Base-by-base conservation (phyloP, 2,113 vertebrate genomes). In the Albula glossodonta region DNA sequence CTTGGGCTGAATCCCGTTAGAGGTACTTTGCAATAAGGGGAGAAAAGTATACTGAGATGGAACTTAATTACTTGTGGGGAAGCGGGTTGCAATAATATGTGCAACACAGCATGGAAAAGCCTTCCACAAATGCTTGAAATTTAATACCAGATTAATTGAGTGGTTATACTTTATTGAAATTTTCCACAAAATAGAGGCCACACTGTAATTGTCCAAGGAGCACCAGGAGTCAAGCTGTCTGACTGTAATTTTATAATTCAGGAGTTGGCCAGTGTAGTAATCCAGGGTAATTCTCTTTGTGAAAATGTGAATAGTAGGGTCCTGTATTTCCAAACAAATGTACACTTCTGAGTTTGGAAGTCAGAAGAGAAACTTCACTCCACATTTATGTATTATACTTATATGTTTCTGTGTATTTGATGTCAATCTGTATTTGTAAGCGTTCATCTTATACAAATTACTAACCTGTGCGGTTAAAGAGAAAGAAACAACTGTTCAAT, bases 151-250 rank as follows among this genome's bases (percentile, higher is more conserved):
- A 82, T 82, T 60, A 82, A 57, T 82, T 60, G 22, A 15, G 80
- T 81, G 80, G 80, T 53, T 81, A 50, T n/a, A 52, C 52, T 81
- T 81, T 81, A 81, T 81, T 81, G 80, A 81, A 81, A 2, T 81
- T 82, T 82, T 57, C 81, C 51, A 82, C 25, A 31, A 17, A 82
- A 17, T 82, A 3, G 22, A 82, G 81, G n/a, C 52, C 19, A 11
- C 19, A n/a, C 80, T 52, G 80, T 81, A 82, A 82, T 82, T 56
- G 51, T 60, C 81, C 52, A 15, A 25, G 2, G 53, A 31, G 81
- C 53, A 5, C 53, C 41, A 3, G 81, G 51, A 82, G 51, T 82
- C 81, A 5, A 6, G 4, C 81, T 57, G 81, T 82, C 81, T 82
- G 81, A 60, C 81, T 82, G 51, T 2, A 82, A 60, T 60, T 60